phyloP scores from a whole-genome alignment of 1,140 invertebrate species.

The Holotrichia oblita region DNA sequence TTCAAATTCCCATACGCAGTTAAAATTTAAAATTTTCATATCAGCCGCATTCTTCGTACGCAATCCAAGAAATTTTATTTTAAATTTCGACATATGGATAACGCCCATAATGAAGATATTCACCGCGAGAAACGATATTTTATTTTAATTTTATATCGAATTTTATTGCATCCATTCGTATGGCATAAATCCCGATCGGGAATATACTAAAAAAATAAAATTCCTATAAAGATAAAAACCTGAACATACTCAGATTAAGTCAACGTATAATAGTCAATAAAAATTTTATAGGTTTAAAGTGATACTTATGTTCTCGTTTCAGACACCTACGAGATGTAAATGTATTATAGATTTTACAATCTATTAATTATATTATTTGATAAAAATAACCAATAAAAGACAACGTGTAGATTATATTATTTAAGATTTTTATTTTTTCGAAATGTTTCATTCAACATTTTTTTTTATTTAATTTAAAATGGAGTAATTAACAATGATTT shows the following conservation, averaged over 20 bases:
- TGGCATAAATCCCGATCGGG: background rate
- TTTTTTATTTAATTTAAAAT: background rate
- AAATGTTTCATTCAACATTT: background rate
- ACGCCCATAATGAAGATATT: slow-evolving; percentile 17
- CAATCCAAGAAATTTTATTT: background rate
- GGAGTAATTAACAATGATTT: background rate
- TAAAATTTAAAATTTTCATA: background rate
- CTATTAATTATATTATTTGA: slow-evolving; percentile 2
- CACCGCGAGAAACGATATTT: background rate
- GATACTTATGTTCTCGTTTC: background rate
- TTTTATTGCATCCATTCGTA: slow-evolving; percentile 13
- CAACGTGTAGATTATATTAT: slow-evolving; percentile 9
- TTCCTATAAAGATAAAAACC: slow-evolving; percentile 6
- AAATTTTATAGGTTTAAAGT: slow-evolving; percentile 7
- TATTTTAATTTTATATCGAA: slow-evolving; percentile 20
- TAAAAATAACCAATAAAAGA: background rate
- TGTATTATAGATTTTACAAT: background rate
- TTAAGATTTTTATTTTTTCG: slow-evolving; percentile 3
- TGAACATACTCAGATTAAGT: background rate
- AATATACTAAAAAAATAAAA: slow-evolving; percentile 25
- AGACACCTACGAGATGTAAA: background rate
- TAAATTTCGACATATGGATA: background rate
- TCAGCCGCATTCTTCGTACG: background rate
- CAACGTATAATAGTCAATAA: background rate
- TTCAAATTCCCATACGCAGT: background rate